Percentiles rank a stretch among this genome's conserved stretches.
Conservation (phyloP, 2,888 invertebrate genomes). For the Malachius bipustulatus region DNA sequence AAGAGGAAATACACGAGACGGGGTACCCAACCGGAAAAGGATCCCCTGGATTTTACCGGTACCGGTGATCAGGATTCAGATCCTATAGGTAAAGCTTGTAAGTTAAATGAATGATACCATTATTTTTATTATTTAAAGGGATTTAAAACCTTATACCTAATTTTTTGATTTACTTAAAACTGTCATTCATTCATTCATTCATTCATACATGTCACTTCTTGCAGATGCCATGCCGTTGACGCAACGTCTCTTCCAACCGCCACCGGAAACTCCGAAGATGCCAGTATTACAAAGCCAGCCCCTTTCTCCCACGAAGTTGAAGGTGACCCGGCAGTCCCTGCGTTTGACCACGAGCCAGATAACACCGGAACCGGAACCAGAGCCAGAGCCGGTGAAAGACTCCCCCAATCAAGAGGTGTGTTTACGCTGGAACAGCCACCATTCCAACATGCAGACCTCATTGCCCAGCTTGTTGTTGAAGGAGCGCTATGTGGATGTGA, state of each 20-base stretch:
- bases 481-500: conserved; percentile 44
- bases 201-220: too few species aligned
- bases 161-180: too few species aligned
- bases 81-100: too few species aligned
- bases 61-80: too few species aligned
- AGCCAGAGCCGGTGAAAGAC: conserved; percentile 10
- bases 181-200: too few species aligned
- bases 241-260: conserved; percentile 21
- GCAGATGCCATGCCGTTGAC: conserved; percentile 30
- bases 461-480: conserved; percentile 40
- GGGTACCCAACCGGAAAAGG: conserved; percentile 1
- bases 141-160: too few species aligned
- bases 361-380: conserved; percentile 6
- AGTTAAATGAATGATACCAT: too few species aligned
- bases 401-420: conserved; percentile 30
- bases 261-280: conserved; percentile 4
- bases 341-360: conserved; percentile 15
- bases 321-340: conserved; percentile 27
- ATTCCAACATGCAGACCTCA: conserved; percentile 42
- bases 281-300: conserved; percentile 27
- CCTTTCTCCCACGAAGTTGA: conserved; percentile 31
- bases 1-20: conserved; percentile 2
- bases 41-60: too few species aligned
- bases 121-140: too few species aligned
- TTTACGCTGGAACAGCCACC: conserved; percentile 45